Percentiles rank a stretch among this genome's conserved stretches.
These are phyloP conservation scores for Myanophis thanlyinensis DNA, from an alignment of 2,113 vertebrate genomes.

Conservation along the genomic window DNA sequence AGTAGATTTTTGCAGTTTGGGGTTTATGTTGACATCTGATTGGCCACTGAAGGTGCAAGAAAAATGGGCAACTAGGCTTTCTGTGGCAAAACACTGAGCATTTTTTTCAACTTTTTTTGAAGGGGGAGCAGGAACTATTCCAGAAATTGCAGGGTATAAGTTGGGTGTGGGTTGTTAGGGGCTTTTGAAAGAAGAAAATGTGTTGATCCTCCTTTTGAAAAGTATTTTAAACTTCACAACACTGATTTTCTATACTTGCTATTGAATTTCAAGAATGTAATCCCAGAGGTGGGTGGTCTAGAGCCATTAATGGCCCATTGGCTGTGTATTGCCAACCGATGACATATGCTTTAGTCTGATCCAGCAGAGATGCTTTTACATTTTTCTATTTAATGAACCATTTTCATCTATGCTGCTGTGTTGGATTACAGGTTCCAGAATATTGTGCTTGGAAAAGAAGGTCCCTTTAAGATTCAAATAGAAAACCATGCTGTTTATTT, in stretches of 20 bases:
- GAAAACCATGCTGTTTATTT: background rate
- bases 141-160: background rate
- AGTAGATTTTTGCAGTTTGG: background rate
- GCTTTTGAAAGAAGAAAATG: background rate
- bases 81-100: background rate
- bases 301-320: background rate
- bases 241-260: background rate
- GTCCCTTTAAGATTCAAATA: background rate
- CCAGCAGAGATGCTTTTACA: background rate
- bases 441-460: background rate
- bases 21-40: background rate
- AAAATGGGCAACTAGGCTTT: background rate
- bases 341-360: background rate
- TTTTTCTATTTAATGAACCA: background rate
- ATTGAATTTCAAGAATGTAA: background rate
- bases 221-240: background rate
- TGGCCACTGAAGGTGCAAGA: background rate
- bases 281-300: background rate
- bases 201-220: background rate
- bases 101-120: background rate
- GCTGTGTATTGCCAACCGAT: background rate
- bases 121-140: background rate
- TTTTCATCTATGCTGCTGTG: background rate
- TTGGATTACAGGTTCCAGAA: background rate
- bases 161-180: background rate